Evolutionary conservation across 2,888 invertebrate genomes (phyloP), one percentile per base, ranked within the genome.

Genomic region (Sinotaia quadrata): DNA sequence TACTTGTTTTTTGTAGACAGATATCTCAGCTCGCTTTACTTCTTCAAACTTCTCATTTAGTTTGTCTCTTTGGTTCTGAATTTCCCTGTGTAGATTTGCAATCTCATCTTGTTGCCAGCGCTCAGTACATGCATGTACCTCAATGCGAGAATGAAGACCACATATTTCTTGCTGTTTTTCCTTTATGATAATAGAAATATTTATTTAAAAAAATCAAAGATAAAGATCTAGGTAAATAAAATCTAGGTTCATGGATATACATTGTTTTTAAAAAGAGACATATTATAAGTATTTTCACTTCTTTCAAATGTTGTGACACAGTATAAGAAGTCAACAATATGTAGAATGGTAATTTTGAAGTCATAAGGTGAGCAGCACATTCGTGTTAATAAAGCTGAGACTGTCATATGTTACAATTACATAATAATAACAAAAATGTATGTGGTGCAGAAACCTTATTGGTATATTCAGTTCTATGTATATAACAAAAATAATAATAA

Each of bases 71-170:
- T 29, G 27, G 21, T 12, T 31, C 12, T 54, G 36, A 18, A 70
- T 33, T 15, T 70, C 67, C 27, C 57, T 18, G 47, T 44, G 60
- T 5, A 70, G 59, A 15, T 56, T 60, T 27, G 44, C 31, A 15
- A 70, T 51, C 31, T 70, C 70, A 15, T 68, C 72, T 34, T 62
- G 61, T 12, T 69, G 67, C 72, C 72, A 72, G 15, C 52, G 31
- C 47, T 72, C 61, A 21, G 60, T 51, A 21, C 68, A 51, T 1
- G 29, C 41, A 15, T 58, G 31, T 18, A 60, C 49, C 54, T 72
- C 67, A 27, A 36, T 24, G 34, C 69, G 69, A 1, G 69, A 37
- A 21, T 58, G 44, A 21, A 72, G 54, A 34, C 52, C 57, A 34
- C 69, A 62, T 24, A 68, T 47, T 41, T 69, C 68, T 24, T 72